Evolutionary conservation across 2,888 invertebrate species (phyloP).

Genomic region (Philonicus albiceps): DNA sequence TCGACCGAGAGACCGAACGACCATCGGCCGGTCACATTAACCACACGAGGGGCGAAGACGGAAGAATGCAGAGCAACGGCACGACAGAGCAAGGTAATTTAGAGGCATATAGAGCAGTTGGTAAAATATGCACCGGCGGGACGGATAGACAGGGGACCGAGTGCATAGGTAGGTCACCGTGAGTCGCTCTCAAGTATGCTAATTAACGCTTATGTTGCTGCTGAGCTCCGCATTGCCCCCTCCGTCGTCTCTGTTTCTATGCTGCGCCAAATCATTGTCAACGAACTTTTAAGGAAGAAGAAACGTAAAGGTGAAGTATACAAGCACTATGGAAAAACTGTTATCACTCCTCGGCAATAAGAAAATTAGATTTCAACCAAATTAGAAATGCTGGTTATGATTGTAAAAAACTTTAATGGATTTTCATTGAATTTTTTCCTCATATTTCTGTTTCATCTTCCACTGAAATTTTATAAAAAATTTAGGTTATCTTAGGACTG

Average conservation of each 20-base stretch:
- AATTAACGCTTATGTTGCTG: background rate
- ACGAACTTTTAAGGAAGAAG: background rate
- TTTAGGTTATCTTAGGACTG: too few relatives aligned
- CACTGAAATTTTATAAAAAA: background rate
- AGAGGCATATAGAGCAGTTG: background rate
- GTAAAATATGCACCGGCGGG: background rate
- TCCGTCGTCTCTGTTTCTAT: background rate
- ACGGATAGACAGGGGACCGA: background rate
- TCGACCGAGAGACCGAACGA: background rate
- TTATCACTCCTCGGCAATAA: background rate
- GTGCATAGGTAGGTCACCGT: conserved; percentile 16
- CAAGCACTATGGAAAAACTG: background rate
- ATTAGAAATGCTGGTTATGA: background rate
- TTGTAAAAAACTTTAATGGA: background rate
- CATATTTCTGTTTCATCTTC: background rate
- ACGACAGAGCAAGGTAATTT: background rate
- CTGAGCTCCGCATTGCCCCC: background rate
- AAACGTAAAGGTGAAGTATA: background rate
- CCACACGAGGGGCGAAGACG: background rate
- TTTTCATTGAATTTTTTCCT: background rate
- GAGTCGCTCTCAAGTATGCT: background rate
- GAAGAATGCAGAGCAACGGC: background rate
- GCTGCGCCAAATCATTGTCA: background rate
- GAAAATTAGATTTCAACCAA: background rate
- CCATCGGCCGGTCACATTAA: background rate